These are phyloP conservation scores for Tortricodes alternella DNA, from an alignment of 2,888 invertebrate genomes.

Conservation along the genomic window DNA sequence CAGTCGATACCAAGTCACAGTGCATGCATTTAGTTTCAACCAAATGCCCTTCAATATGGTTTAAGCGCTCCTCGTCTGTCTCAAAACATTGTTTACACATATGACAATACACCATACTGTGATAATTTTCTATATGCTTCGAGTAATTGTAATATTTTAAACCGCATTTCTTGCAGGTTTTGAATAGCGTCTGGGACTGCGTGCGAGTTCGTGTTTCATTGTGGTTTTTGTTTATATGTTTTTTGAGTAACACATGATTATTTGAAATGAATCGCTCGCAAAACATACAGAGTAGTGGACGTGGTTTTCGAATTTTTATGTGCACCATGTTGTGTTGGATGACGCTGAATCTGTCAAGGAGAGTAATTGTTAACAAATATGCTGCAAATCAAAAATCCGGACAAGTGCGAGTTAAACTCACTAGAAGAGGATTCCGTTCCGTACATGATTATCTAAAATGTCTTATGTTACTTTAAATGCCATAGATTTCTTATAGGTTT, in stretches of 20 bases:
- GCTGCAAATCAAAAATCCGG: neutral
- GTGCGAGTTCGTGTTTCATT: neutral
- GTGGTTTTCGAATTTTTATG: constrained; percentile 31
- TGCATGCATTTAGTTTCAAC: constrained; percentile 18
- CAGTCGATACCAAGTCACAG: constrained; percentile 26
- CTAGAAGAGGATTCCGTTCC: too few relatives aligned
- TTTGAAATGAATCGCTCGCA: constrained; percentile 47
- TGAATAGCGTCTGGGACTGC: neutral
- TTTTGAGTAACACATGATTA: constrained; percentile 20
- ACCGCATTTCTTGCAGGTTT: constrained; percentile 32
- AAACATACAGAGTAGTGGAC: constrained; percentile 37
- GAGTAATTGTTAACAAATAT: neutral
- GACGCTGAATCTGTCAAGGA: constrained; percentile 45
- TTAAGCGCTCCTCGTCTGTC: neutral
- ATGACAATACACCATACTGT: constrained; percentile 21
- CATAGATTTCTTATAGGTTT: too few relatives aligned
- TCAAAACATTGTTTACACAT: constrained; percentile 21
- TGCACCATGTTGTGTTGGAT: constrained; percentile 50
- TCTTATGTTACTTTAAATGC: too few relatives aligned
- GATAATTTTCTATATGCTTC: constrained; percentile 35
- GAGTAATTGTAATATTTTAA: constrained; percentile 25
- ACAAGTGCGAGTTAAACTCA: too few relatives aligned
- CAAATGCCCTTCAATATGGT: neutral
- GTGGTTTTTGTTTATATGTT: constrained; percentile 28
- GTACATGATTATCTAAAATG: too few relatives aligned